A percentile compares a stretch with the other conserved stretches of the same genome.
phyloP scores from a whole-genome alignment of 2,797 vertebrate species.

The Eospalax fontanierii region DNA sequence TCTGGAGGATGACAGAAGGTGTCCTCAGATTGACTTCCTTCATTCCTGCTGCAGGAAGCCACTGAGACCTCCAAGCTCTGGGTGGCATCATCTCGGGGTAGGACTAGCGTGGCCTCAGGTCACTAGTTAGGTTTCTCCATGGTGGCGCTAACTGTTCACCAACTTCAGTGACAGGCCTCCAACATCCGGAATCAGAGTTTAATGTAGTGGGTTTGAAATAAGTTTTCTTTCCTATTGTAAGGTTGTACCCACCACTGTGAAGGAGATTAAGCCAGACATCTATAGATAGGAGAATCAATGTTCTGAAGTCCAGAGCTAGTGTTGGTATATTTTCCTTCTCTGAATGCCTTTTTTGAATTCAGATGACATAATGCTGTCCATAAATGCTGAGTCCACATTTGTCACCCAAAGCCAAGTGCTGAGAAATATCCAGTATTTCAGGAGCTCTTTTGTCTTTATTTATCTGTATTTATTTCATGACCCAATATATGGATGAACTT shows the following conservation, averaged over 20 bases:
- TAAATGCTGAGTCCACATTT: neutral
- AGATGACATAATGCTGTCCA: neutral
- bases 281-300: neutral
- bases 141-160: too few relatives aligned
- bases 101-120: too few relatives aligned
- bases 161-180: too few relatives aligned
- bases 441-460: neutral
- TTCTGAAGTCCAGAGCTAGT: neutral
- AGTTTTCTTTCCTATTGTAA: neutral
- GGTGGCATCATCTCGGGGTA: too few relatives aligned
- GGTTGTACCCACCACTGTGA: neutral
- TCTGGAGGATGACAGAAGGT: accelerated
- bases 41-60: neutral
- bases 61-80: too few relatives aligned
- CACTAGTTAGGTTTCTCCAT: too few relatives aligned
- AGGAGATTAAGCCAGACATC: neutral
- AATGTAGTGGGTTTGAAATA: neutral
- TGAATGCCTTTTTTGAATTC: neutral
- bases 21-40: neutral
- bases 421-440: neutral
- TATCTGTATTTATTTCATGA: neutral
- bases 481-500: neutral
- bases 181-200: too few relatives aligned
- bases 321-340: neutral
- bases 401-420: neutral